phyloP scores from a whole-genome alignment of 2,888 invertebrate species.

The Lasioglossum pauxillum region DNA sequence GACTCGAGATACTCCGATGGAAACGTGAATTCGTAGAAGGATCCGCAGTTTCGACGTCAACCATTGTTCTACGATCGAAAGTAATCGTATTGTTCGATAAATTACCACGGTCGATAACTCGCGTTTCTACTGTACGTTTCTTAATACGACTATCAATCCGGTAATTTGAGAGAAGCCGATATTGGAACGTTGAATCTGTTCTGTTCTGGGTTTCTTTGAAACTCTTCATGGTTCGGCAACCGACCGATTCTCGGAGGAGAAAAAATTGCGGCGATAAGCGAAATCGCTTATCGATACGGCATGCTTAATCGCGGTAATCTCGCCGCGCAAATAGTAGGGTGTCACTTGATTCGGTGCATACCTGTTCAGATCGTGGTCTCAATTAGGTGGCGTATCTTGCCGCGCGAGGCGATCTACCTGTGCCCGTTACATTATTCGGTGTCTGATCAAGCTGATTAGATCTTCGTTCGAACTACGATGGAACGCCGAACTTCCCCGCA shows the following conservation, averaged over 20 bases:
- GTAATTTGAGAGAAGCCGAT: neutral
- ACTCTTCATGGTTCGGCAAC: neutral
- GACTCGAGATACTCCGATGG: neutral
- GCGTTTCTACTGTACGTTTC: neutral
- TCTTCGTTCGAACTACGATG: neutral
- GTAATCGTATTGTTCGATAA: neutral
- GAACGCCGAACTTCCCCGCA: neutral
- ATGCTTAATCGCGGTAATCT: slow-evolving; percentile 74
- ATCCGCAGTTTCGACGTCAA: neutral
- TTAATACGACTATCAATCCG: neutral
- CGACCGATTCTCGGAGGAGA: slow-evolving; percentile 29
- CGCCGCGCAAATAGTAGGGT: slow-evolving; percentile 46
- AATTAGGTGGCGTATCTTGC: slow-evolving; percentile 29
- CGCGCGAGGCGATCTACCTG: slow-evolving; percentile 2
- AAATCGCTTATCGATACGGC: slow-evolving; percentile 66
- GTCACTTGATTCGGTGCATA: slow-evolving; percentile 53
- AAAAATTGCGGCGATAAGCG: slow-evolving; percentile 65
- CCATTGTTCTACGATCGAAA: neutral
- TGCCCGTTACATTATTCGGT: neutral
- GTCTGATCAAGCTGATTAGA: neutral
- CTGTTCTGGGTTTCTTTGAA: neutral
- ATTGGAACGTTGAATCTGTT: neutral
- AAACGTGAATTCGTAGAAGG: neutral
- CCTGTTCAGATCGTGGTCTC: slow-evolving; percentile 21
- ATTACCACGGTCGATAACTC: neutral